Conservation (phyloP, 2,888 invertebrate species). For the Nemapogon koenigi region DNA sequence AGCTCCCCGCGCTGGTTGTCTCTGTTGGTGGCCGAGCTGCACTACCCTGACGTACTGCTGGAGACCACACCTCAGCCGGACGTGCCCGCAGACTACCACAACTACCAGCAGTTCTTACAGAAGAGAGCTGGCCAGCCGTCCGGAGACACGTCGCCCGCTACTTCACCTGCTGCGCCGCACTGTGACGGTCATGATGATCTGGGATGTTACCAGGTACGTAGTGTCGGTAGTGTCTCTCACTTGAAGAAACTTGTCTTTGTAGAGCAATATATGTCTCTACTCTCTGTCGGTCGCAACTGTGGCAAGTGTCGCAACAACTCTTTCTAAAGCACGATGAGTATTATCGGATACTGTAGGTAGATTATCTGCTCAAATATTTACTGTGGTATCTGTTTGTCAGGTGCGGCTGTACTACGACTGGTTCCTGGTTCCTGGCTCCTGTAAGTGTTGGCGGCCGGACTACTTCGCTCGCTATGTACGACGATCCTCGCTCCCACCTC, state of each 20-base stretch:
- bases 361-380: too few relatives aligned
- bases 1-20: conserved; percentile 93
- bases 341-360: too few relatives aligned
- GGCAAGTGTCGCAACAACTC: too few relatives aligned
- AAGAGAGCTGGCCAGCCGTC: conserved; percentile 68
- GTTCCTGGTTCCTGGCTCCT: conserved; percentile 93
- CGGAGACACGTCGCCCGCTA: conserved; percentile 26
- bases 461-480: conserved; percentile 88
- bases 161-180: conserved; percentile 60
- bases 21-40: conserved; percentile 88
- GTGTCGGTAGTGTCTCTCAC: conserved; percentile 1
- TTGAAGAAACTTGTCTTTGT: neutral
- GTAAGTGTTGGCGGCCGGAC: conserved; percentile 93
- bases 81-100: conserved; percentile 60
- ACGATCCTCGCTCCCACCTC: conserved; percentile 31
- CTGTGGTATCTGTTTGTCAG: too few relatives aligned
- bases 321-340: too few relatives aligned
- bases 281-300: too few relatives aligned
- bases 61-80: conserved; percentile 23
- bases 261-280: neutral
- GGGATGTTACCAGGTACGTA: conserved; percentile 82
- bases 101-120: conserved; percentile 79
- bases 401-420: conserved; percentile 92
- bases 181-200: conserved; percentile 90
- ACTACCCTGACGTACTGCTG: conserved; percentile 79